These are phyloP conservation scores for Crossoptilon crossoptilon DNA, from an alignment of 2,797 vertebrate species.

Conservation along the genomic window DNA sequence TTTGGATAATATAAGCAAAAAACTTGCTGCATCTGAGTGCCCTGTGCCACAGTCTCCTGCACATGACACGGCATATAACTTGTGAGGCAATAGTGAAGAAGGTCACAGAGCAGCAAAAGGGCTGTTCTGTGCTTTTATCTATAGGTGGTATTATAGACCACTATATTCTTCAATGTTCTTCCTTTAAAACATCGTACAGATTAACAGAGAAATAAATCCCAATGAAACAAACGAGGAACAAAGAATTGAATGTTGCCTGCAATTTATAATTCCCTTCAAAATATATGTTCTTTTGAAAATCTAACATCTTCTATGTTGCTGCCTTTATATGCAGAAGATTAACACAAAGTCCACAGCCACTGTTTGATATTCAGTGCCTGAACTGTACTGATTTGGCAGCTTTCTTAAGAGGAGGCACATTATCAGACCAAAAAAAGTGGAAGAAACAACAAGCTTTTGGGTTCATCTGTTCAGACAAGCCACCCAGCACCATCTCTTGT, in stretches of 20 bases:
- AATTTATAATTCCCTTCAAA: neutral
- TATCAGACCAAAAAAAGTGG: neutral
- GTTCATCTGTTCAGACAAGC: conserved; percentile 10
- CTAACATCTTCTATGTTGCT: neutral
- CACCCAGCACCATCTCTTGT: neutral
- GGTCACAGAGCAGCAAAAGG: neutral
- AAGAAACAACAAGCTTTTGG: neutral
- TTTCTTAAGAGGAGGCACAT: neutral
- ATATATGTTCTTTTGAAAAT: neutral
- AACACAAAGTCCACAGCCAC: neutral
- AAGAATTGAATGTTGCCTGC: neutral
- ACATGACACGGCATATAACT: neutral
- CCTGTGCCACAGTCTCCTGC: neutral
- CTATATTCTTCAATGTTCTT: neutral
- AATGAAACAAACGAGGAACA: neutral
- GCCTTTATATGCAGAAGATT: neutral
- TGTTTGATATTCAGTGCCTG: neutral
- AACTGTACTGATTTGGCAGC: neutral
- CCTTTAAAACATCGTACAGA: neutral
- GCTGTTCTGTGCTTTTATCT: conserved; percentile 55
- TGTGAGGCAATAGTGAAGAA: neutral
- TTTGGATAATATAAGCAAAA: rapidly evolving
- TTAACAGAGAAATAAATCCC: neutral
- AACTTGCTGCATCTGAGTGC: neutral
- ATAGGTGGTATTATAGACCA: conserved; percentile 58